These are phyloP conservation scores for Ammodytes dubius DNA, from an alignment of 2,113 vertebrate genomes.

Conservation along the genomic window DNA sequence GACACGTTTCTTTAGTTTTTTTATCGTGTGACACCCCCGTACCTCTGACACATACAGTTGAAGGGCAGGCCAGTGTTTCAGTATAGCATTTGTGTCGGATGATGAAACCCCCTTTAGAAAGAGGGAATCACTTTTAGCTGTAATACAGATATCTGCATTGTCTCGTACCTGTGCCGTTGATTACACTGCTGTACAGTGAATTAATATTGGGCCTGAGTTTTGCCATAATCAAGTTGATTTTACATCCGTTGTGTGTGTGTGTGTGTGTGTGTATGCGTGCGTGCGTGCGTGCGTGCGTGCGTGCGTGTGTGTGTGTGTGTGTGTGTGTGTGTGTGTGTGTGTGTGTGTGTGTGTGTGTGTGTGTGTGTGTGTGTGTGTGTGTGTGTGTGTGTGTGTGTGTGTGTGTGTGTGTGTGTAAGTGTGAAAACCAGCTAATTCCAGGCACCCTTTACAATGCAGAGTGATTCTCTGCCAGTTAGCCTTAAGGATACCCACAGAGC, in stretches of 20 bases:
- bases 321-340: constrained; percentile 36
- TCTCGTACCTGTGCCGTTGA: constrained; percentile 42
- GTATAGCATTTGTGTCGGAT: constrained; percentile 46
- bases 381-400: too few relatives aligned
- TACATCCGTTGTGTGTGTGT: constrained; percentile 46
- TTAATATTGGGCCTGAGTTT: constrained; percentile 42
- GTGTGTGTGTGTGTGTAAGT: constrained; percentile 31
- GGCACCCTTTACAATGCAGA: constrained; percentile 34
- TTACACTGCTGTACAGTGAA: constrained; percentile 36
- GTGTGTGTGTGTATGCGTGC: too few relatives aligned
- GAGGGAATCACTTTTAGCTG: constrained; percentile 54
- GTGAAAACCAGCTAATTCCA: constrained; percentile 56
- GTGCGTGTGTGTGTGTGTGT: too few relatives aligned
- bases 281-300: too few relatives aligned
- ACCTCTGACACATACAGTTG: constrained; percentile 50
- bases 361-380: too few relatives aligned
- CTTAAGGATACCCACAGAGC: constrained; percentile 52
- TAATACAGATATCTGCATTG: constrained; percentile 36
- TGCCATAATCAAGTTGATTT: constrained; percentile 55
- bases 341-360: constrained; percentile 1
- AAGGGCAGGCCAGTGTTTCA: constrained; percentile 30
- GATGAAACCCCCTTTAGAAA: constrained; percentile 63
- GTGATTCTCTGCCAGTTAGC: constrained; percentile 61
- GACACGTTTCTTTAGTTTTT: constrained; percentile 19
- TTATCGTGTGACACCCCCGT: constrained; percentile 10